These are phyloP conservation scores for Rhynchomys soricoides DNA, from an alignment of 2,113 vertebrate species.

Conservation along the genomic window DNA sequence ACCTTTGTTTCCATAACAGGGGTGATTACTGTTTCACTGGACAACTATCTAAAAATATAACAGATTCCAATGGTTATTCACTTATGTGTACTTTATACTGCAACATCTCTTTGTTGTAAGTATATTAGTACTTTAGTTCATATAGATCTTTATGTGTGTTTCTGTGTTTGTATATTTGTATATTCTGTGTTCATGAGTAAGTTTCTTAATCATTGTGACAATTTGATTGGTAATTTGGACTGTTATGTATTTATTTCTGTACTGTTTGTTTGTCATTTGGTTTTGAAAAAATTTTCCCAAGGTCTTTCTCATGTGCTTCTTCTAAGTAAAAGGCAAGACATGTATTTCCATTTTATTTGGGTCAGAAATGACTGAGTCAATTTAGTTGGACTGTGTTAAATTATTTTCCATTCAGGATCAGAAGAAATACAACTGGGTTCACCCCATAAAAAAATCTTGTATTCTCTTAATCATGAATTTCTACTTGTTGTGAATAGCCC, in stretches of 20 bases:
- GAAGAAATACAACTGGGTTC: fast-evolving
- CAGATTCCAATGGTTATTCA: background rate
- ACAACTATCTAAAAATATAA: background rate
- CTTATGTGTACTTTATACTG: background rate
- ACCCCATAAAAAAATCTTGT: background rate
- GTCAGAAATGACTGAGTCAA: background rate
- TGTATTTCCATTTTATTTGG: background rate
- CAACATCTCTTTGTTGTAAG: background rate
- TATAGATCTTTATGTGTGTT: too few species aligned
- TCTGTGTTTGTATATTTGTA: background rate
- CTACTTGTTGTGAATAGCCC: too few species aligned
- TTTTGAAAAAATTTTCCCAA: background rate
- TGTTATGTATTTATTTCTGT: background rate
- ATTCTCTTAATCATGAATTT: background rate
- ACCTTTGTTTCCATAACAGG: background rate
- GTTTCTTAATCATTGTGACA: background rate
- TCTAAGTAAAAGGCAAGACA: background rate
- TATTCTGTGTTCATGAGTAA: background rate
- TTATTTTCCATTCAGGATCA: fast-evolving
- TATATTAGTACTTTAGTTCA: background rate
- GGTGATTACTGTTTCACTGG: background rate
- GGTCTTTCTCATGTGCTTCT: background rate
- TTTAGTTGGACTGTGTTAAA: background rate
- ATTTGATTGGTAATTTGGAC: background rate
- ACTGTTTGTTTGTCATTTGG: background rate